These are phyloP conservation scores for Drosophila borealis DNA, from an alignment of 2,888 invertebrate genomes.

Conservation along the genomic window DNA sequence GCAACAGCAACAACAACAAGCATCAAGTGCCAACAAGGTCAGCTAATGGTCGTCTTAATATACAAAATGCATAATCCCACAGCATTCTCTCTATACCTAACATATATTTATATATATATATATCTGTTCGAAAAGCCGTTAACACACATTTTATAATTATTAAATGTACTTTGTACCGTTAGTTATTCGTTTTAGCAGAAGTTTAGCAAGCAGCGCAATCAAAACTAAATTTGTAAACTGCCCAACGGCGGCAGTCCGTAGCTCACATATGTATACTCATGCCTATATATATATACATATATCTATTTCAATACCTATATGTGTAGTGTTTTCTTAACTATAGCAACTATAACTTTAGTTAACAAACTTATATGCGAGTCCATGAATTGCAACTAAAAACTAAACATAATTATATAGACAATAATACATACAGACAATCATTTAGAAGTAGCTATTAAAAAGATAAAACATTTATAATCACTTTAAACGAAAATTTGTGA, in stretches of 20 bases:
- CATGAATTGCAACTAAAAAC: conserved; percentile 1
- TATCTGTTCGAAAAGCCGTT: conserved; percentile 45
- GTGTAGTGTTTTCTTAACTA: conserved; percentile 37
- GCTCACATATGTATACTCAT: conserved; percentile 29
- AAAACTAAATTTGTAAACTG: conserved; percentile 65
- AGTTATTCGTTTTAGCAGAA: conserved; percentile 47
- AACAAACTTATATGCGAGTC: conserved; percentile 7
- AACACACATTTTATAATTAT: conserved; percentile 53
- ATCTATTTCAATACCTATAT: conserved; percentile 19
- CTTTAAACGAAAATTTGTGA: conserved; percentile 4
- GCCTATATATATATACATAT: conserved; percentile 8
- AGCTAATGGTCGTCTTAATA: conserved; percentile 77
- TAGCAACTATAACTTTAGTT: conserved; percentile 18
- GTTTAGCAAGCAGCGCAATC: conserved; percentile 44
- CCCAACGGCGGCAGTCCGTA: conserved; percentile 57
- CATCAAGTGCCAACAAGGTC: conserved; percentile 67
- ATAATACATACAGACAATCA: conserved; percentile 6
- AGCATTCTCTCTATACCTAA: conserved; percentile 46
- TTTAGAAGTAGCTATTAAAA: conserved; percentile 30
- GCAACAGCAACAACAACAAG: conserved; percentile 17
- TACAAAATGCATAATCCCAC: conserved; percentile 60
- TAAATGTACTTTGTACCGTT: conserved; percentile 51
- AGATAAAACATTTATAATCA: conserved; percentile 10
- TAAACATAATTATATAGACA: conserved; percentile 13
- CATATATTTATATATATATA: conserved; percentile 23